A percentile compares a stretch with the other conserved stretches of the same genome.
phyloP scores from a whole-genome alignment of 1,140 invertebrate genomes.

The Diorhabda sublineata region DNA sequence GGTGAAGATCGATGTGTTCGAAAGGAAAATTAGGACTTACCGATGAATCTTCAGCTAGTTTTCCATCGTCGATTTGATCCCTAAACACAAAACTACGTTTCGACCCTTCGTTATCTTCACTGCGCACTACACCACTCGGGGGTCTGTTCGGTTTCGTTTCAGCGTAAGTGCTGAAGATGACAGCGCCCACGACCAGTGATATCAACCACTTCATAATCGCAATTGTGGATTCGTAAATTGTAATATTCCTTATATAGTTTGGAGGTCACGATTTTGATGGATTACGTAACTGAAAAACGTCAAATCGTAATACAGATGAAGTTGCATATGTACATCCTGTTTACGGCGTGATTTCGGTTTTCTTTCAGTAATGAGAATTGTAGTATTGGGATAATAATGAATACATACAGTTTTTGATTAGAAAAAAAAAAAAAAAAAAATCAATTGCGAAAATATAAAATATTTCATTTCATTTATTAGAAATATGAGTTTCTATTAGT shows the following conservation, averaged over 20 bases:
- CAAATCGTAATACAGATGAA: background rate
- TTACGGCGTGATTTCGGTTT: background rate
- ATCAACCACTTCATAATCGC: conserved; percentile 14
- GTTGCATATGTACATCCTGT: background rate
- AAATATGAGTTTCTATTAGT: too few relatives aligned
- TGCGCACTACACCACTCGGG: conserved; percentile 25
- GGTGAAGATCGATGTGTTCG: too few relatives aligned
- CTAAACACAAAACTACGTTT: conserved; percentile 21
- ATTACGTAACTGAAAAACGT: background rate
- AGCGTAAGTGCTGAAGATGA: conserved; percentile 4
- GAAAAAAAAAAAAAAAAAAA: too few relatives aligned
- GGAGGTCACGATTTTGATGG: background rate
- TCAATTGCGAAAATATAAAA: too few relatives aligned
- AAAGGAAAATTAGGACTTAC: conserved; percentile 2
- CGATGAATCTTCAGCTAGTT: background rate
- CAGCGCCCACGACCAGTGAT: conserved; percentile 1
- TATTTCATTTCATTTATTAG: too few relatives aligned
- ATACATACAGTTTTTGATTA: too few relatives aligned
- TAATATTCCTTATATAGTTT: conserved; percentile 8
- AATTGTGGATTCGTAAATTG: background rate
- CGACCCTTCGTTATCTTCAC: conserved; percentile 7
- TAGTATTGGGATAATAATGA: too few relatives aligned
- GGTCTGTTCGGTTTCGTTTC: conserved; percentile 3
- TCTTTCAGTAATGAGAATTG: background rate
- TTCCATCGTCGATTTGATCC: conserved; percentile 22